phyloP scores from a whole-genome alignment of 2,113 vertebrate genomes.

The Tupaia chinensis region DNA sequence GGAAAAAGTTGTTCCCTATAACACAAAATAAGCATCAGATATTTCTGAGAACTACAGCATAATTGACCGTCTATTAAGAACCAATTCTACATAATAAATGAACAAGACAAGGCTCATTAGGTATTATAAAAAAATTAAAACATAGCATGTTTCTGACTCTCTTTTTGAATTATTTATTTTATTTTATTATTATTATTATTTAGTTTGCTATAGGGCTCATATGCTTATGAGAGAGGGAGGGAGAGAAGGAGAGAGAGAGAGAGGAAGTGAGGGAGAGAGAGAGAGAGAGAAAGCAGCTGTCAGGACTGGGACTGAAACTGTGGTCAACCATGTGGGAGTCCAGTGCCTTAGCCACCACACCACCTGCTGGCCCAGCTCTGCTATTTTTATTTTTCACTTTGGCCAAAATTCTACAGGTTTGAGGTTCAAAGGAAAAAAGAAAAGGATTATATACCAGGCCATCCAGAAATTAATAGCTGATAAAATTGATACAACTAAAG shows the following conservation, averaged over 20 bases:
- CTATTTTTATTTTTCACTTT: neutral
- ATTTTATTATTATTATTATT: too few species aligned
- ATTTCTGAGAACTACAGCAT: neutral
- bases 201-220: too few species aligned
- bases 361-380: neutral
- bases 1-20: neutral
- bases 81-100: neutral
- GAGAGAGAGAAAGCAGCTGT: too few species aligned
- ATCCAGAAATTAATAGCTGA: neutral
- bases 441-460: neutral
- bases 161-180: too few species aligned
- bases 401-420: neutral
- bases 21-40: neutral
- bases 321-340: too few species aligned
- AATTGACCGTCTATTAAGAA: neutral
- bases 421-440: neutral
- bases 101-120: neutral
- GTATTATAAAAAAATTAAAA: neutral
- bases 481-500: neutral
- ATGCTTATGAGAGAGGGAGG: too few species aligned
- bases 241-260: too few species aligned
- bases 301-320: too few species aligned
- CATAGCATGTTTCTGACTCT: neutral
- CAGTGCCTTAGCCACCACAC: too few species aligned
- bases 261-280: too few species aligned